Evolutionary conservation across 2,797 vertebrate species (phyloP), one percentile per base, ranked within the genome.

Genomic region (Adrianichthys oophorus): DNA sequence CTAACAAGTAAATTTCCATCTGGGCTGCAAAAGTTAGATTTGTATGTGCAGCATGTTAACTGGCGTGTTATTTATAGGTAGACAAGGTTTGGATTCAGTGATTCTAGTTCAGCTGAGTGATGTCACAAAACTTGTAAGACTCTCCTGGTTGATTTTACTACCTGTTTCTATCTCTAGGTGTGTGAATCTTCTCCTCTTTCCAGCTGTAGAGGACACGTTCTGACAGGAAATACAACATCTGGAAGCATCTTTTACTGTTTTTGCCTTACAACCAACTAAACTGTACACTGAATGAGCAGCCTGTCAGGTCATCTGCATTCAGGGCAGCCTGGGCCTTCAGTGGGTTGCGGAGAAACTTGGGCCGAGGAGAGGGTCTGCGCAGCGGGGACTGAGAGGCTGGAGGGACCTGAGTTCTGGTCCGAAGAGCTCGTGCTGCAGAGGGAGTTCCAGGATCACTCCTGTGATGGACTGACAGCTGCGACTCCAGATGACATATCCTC

Each of bases 241-340:
- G 46, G 65, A 68, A 72, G 41, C 37, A 52, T 46, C 23, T 26
- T 76, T 70, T 86, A 10, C 32, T 32, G 32, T 91, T 89, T 82
- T 86, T 92, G 67, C 89, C 89, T 57, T 90, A 91, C 87, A 23
- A 90, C 92, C 91, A 90, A 90, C 91, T 91, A 90, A 87, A 93
- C 19, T 7, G 16, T 65, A 46, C 73, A 61, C 82, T 86, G 84
- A 85, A 95, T 98, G 90, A 97, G 94, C 59, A 92, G 94, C 71
- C 92, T 95, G 78, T 95, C 95, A 23, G 93, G 93, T 85, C 95
- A 93, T 79, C 91, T 96, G 63, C 93, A 92, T 87, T 94, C 94
- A 85, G 91, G 93, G 4, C 94, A 94, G 45, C 93, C 94, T 47
- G 93, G 95, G 79, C 59, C 79, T 84, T 93, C 93, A 78, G 90